Conservation (phyloP, 1,140 invertebrate species). For the Drosophila miranda region DNA sequence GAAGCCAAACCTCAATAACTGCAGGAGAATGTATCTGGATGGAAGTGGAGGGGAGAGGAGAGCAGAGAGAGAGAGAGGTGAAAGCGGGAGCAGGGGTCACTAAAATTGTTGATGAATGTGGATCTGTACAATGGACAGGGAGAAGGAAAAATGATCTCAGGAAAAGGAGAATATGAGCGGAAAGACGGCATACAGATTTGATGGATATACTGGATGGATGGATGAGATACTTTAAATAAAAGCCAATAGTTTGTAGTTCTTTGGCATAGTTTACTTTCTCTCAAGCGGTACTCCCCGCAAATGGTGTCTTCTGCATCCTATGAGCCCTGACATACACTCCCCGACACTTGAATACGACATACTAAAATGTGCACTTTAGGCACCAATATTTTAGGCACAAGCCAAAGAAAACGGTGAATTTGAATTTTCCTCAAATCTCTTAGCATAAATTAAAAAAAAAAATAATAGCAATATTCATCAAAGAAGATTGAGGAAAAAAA, state of each 20-base stretch:
- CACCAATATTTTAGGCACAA: too few species aligned
- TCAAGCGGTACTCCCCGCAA: too few species aligned
- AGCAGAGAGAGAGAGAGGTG: not conserved
- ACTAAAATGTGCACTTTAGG: too few species aligned
- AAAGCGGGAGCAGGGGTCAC: not conserved
- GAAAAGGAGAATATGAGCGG: too few species aligned
- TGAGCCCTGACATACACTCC: too few species aligned
- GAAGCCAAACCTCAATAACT: slow-evolving; percentile 11
- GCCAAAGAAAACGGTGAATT: too few species aligned
- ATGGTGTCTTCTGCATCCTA: slow-evolving; percentile 8
- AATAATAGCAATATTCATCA: too few species aligned
- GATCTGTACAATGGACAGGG: not conserved
- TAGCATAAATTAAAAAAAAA: too few species aligned
- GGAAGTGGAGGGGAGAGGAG: not conserved
- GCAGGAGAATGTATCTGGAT: slow-evolving; percentile 39
- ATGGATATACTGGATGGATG: slow-evolving; percentile 13
- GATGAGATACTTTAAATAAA: not conserved
- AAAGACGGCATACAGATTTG: not conserved
- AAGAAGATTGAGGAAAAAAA: too few species aligned
- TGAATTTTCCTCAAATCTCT: too few species aligned
- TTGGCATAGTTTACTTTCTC: slow-evolving; percentile 5
- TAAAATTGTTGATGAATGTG: slow-evolving; percentile 18
- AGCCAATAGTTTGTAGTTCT: not conserved
- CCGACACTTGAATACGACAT: too few species aligned
- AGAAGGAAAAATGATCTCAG: slow-evolving; percentile 2